Conservation (phyloP, 2,888 invertebrate genomes). For the Lysandra bellargus region DNA sequence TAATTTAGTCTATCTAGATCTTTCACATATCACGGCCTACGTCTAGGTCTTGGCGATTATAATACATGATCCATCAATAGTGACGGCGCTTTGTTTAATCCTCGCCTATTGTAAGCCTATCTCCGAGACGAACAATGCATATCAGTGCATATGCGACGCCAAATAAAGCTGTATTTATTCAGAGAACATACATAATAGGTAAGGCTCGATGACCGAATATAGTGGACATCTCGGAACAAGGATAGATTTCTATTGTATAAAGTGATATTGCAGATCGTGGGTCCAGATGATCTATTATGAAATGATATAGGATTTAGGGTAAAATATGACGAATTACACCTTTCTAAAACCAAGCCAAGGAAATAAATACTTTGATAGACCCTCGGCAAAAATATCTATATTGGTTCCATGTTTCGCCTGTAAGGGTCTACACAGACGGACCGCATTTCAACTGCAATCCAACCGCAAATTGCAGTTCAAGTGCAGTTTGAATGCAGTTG, state of each 20-base stretch:
- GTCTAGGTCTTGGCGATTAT: not conserved
- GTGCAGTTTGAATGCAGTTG: no score
- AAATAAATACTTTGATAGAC: no score
- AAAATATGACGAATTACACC: no score
- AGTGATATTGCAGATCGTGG: not conserved
- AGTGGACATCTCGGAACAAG: not conserved
- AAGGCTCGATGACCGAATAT: not conserved
- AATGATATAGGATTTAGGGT: no score
- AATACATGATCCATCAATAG: not conserved
- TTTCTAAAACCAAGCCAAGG: no score
- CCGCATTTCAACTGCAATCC: no score
- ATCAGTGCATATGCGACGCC: constrained; percentile 9
- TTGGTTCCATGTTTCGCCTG: no score
- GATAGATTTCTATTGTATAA: not conserved
- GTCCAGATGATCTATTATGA: not conserved
- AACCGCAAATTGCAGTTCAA: no score
- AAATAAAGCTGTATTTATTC: constrained; percentile 14
- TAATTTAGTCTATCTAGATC: not conserved
- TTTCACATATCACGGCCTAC: not conserved
- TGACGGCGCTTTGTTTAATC: not conserved
- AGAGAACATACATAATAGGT: constrained; percentile 6
- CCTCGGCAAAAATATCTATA: no score
- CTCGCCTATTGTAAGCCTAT: not conserved
- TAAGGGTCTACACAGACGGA: no score
- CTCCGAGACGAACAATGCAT: constrained; percentile 11